A percentile compares a stretch with the other conserved stretches of the same genome.
These are phyloP conservation scores for Ursus arctos DNA, from an alignment of 2,113 vertebrate species.

Conservation along the genomic window DNA sequence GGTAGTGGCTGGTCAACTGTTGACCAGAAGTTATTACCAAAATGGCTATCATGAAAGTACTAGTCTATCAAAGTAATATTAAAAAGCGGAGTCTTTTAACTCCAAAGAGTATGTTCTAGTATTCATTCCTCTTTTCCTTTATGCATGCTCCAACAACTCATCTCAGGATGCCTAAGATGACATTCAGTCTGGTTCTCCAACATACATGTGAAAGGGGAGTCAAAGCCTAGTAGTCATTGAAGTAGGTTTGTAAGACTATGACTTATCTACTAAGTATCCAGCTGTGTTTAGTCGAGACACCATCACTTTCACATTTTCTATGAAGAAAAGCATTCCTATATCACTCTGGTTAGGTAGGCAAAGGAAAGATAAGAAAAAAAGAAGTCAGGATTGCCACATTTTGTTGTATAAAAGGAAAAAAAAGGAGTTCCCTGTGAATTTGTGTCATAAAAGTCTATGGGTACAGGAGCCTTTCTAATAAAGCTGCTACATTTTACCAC, in stretches of 20 bases:
- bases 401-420: neutral
- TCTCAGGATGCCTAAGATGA: neutral
- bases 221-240: neutral
- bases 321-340: neutral
- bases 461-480: neutral
- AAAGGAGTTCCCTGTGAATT: neutral
- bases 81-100: slow-evolving; percentile 16
- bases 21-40: neutral
- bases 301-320: neutral
- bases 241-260: neutral
- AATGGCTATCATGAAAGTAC: neutral
- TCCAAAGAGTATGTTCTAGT: neutral
- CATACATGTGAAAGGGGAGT: neutral
- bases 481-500: neutral
- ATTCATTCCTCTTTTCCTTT: slow-evolving; percentile 30
- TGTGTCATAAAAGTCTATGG: neutral
- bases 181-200: neutral
- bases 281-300: neutral
- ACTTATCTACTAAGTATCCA: neutral
- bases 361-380: slow-evolving; percentile 1
- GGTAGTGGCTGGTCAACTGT: neutral
- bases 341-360: neutral
- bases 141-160: neutral
- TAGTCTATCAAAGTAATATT: neutral
- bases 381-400: neutral